These are phyloP conservation scores for Charina bottae DNA, from an alignment of 2,113 vertebrate genomes.

Conservation along the genomic window DNA sequence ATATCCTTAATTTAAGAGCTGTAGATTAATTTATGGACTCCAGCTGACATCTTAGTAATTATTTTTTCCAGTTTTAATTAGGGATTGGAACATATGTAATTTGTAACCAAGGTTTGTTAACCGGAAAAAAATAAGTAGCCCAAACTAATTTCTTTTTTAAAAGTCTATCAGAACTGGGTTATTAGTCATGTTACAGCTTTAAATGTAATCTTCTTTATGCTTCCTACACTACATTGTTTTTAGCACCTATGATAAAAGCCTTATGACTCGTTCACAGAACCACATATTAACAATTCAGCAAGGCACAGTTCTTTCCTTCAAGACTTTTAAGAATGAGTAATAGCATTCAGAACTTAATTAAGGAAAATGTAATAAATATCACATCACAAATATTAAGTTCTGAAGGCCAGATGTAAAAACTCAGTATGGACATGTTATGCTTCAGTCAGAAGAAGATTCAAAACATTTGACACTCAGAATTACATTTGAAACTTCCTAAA, in stretches of 20 bases:
- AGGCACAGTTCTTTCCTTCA: not conserved
- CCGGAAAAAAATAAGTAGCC: not conserved
- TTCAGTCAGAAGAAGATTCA: constrained; percentile 9
- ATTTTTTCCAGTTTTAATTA: not conserved
- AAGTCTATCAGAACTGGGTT: not conserved
- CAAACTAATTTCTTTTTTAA: not conserved
- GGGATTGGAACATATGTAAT: not conserved
- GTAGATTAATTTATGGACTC: not conserved
- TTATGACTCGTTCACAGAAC: not conserved
- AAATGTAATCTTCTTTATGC: not conserved
- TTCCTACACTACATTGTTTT: not conserved
- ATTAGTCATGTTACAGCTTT: not conserved
- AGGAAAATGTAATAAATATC: not conserved
- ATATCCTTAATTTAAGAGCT: not conserved
- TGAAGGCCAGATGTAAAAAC: not conserved
- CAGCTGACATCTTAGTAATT: not conserved
- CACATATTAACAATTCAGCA: not conserved
- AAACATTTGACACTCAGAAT: not conserved
- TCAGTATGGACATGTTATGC: not conserved
- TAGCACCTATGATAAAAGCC: not conserved
- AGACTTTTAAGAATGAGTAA: not conserved
- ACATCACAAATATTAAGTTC: not conserved
- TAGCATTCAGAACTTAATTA: not conserved
- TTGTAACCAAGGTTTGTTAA: not conserved
- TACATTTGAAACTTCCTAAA: constrained; percentile 11